Percentiles rank a stretch among this genome's conserved stretches.
These are phyloP conservation scores for Tauraco hartlaubi DNA, from an alignment of 2,797 vertebrate species.

Conservation along the genomic window DNA sequence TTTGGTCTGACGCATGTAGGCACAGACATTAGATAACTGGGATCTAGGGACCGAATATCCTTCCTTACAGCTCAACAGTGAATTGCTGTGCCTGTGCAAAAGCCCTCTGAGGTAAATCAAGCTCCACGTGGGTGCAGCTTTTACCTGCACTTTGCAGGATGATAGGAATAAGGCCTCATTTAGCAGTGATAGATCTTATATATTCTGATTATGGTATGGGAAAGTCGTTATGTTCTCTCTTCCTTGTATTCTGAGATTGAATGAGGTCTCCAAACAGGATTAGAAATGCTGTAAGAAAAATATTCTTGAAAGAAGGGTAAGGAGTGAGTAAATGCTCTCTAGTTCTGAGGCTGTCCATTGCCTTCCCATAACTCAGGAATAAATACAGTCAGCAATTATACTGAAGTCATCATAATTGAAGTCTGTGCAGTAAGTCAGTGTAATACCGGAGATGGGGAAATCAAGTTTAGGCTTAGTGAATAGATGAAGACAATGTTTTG, in stretches of 20 bases:
- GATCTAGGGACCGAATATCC: not conserved
- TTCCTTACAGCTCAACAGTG: not conserved
- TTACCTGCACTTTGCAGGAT: not conserved
- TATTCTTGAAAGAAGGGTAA: not conserved
- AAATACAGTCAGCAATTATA: not conserved
- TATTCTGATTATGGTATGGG: not conserved
- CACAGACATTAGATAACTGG: not conserved
- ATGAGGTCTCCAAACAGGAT: not conserved
- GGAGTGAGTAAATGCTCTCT: not conserved
- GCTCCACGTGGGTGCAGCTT: not conserved
- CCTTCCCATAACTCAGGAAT: not conserved
- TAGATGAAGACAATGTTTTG: not conserved
- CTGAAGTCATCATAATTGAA: not conserved
- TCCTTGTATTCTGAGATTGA: not conserved
- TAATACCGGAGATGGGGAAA: not conserved
- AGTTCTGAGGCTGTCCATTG: not conserved
- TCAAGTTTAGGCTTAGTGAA: not conserved
- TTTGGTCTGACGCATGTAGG: not conserved
- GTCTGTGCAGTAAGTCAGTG: not conserved
- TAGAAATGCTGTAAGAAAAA: not conserved
- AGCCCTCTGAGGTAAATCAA: not conserved
- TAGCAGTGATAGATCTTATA: not conserved
- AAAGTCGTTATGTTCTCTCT: not conserved
- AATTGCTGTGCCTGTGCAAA: not conserved
- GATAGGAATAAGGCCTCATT: not conserved